Evolutionary conservation across 2,888 invertebrate genomes (phyloP), one percentile per base, ranked within the genome.

Genomic region (Tipula unca): DNA sequence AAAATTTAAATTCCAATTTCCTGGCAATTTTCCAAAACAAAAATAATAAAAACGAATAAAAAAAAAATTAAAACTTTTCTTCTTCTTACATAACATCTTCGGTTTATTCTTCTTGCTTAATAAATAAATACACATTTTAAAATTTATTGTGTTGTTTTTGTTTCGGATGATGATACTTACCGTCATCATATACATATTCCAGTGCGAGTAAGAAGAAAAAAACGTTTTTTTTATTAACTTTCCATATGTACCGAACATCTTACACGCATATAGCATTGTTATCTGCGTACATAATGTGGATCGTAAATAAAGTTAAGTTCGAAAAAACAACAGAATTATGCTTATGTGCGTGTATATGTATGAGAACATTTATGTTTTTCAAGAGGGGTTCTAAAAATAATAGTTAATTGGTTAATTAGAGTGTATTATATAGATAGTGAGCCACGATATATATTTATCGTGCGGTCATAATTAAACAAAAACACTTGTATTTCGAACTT

Each of bases 301-400:
- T 69, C 25, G 25, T 69, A 69, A 69, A 69, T 69, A 25, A 69
- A 69, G 69, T 69, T 69, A 69, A 69, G 69, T 25, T 25, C 25
- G 25, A 69, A 69, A 69, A 25, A 25, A 69, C 69, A 8, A 10
- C 8, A 69, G 20, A 69, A 69, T 25, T 69, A 3, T 4, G 25
- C 69, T 69, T 25, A 10, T 10, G 25, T 3, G 25, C 25, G n/a
- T 69, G 25, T 25, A 14, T 20, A n/a, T 69, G 25, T 25, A 25
- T 69, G 25, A 25, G 69, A 25, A 69, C 10, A 25, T 69, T 69
- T n/a, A 48, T 48, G 1, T 25, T 69, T 25, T 69, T 69, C 25
- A 69, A 69, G 69, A 69, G 69, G 48, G 69, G 69, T 69, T 69
- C 69, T 69, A 69, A 69, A 69, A 69, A 69, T 69, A 69, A 69